Conservation (phyloP, 2,888 invertebrate genomes). For the Eristalinus sepulchralis region DNA sequence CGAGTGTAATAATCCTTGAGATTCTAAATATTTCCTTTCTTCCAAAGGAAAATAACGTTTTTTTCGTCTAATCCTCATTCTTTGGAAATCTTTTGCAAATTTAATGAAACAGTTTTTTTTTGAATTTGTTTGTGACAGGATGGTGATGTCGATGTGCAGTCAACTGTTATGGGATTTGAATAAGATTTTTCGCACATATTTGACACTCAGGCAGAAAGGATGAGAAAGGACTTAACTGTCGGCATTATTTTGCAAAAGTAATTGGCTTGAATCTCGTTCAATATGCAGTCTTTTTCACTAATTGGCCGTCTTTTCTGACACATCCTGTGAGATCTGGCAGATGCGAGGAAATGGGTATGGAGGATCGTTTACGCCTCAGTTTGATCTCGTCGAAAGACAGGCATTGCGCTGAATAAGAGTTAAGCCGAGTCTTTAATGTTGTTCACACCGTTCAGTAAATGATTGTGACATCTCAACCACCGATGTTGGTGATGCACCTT, state of each 20-base stretch:
- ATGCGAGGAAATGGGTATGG: neutral
- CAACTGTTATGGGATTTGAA: conserved; percentile 50
- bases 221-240: neutral
- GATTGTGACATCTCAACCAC: too few species aligned
- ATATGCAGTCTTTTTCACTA: neutral
- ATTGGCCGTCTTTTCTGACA: neutral
- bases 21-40: conserved; percentile 14
- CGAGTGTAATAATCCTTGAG: conserved; percentile 62
- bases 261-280: neutral
- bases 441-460: neutral
- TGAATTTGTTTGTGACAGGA: conserved; percentile 1
- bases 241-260: conserved; percentile 15
- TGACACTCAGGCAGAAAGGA: neutral
- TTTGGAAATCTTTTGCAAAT: conserved; percentile 45
- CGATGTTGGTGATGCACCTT: too few species aligned
- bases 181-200: conserved; percentile 50
- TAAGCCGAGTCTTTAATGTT: neutral
- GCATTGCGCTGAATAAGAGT: neutral
- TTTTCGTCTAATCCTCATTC: neutral
- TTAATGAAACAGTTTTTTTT: conserved; percentile 12
- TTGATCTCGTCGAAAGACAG: neutral
- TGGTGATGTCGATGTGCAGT: conserved; percentile 24
- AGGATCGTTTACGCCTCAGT: neutral
- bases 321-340: neutral
- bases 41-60: neutral